These are phyloP conservation scores for Burhinus oedicnemus DNA, from an alignment of 2,113 vertebrate genomes.

Conservation along the genomic window DNA sequence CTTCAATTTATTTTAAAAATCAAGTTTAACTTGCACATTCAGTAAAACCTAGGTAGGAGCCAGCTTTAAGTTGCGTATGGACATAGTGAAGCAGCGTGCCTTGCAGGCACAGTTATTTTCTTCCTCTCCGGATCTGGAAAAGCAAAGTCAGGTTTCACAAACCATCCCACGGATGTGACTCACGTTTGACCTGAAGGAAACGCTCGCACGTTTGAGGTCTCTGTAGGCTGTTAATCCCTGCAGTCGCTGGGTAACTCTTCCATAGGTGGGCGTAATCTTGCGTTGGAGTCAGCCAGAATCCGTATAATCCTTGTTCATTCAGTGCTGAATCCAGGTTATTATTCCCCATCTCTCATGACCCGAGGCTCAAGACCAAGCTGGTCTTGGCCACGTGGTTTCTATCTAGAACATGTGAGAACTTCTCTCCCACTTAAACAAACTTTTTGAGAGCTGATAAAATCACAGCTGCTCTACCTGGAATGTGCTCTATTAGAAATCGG, in stretches of 20 bases:
- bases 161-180: background rate
- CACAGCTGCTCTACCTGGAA: background rate
- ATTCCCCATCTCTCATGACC: background rate
- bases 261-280: rapidly evolving
- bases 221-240: background rate
- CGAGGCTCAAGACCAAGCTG: background rate
- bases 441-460: background rate
- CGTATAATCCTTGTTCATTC: rapidly evolving
- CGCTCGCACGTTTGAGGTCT: background rate
- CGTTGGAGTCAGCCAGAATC: rapidly evolving
- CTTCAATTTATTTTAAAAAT: background rate
- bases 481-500: background rate
- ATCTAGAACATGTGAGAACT: background rate
- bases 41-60: background rate
- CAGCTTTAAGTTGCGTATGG: background rate
- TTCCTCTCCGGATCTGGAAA: background rate
- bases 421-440: background rate
- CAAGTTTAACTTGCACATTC: background rate
- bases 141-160: background rate
- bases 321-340: background rate
- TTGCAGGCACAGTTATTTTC: background rate
- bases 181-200: background rate
- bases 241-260: background rate
- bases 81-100: background rate
- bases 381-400: background rate